A percentile compares a stretch with the other conserved stretches of the same genome.
phyloP scores from a whole-genome alignment of 2,888 invertebrate genomes.

The Boloria selene region DNA sequence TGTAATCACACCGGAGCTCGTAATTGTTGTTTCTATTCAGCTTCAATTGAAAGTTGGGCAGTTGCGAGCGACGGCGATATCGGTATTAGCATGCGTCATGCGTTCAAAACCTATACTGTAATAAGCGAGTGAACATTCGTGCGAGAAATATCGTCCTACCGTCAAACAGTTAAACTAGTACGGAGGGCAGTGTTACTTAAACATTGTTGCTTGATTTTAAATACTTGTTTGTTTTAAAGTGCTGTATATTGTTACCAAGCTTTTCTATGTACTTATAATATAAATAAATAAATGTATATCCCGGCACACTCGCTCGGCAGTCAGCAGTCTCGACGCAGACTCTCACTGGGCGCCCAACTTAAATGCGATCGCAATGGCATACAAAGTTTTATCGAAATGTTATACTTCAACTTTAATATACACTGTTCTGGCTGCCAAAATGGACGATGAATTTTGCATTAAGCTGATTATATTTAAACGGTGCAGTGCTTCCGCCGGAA shows the following conservation, averaged over 20 bases:
- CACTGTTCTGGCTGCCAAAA: not conserved
- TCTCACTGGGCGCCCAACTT: not conserved
- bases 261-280: too few species aligned
- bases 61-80: constrained; percentile 6
- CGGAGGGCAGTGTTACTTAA: too few species aligned
- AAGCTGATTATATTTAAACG: not conserved
- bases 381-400: not conserved
- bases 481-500: not conserved
- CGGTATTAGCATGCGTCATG: constrained; percentile 23
- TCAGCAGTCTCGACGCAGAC: constrained; percentile 3
- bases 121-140: too few species aligned
- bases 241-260: too few species aligned
- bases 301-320: constrained; percentile 3
- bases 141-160: too few species aligned
- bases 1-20: constrained; percentile 17
- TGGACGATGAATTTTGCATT: too few species aligned
- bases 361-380: not conserved
- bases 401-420: constrained; percentile 1
- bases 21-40: constrained; percentile 24
- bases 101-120: too few species aligned
- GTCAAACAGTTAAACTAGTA: too few species aligned
- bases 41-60: constrained; percentile 23
- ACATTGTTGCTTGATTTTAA: too few species aligned
- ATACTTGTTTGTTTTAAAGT: too few species aligned
- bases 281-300: too few species aligned